Conservation (phyloP, 2,113 vertebrate genomes). For the Chaetops frenatus region DNA sequence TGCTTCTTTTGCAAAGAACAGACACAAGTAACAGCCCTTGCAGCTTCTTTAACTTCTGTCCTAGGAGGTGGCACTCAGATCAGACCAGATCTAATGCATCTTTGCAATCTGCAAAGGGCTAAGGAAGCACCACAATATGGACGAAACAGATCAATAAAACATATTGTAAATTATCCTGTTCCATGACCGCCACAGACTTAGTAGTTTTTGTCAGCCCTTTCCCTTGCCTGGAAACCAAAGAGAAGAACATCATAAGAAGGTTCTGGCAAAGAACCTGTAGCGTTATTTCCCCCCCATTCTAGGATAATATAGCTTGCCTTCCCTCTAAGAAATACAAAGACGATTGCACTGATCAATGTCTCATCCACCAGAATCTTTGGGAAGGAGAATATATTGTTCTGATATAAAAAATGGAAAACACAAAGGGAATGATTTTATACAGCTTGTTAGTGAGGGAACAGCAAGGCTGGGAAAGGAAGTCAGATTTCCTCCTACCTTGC, state of each 20-base stretch:
- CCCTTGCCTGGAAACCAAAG: neutral
- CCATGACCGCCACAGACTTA: neutral
- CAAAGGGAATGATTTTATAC: neutral
- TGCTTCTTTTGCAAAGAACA: neutral
- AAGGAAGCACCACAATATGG: neutral
- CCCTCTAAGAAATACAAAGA: neutral
- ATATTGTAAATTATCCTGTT: neutral
- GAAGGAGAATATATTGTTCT: neutral
- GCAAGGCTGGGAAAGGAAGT: neutral
- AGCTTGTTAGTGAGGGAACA: neutral
- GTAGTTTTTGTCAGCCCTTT: neutral
- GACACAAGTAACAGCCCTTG: neutral
- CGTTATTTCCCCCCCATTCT: neutral
- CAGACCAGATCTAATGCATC: neutral
- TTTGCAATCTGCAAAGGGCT: neutral
- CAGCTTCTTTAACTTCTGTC: neutral
- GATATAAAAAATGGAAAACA: neutral
- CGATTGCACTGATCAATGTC: neutral
- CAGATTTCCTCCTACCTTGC: neutral
- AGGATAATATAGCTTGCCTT: neutral
- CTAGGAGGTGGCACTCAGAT: neutral
- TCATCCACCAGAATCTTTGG: neutral
- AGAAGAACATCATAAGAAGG: neutral
- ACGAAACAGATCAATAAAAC: neutral
- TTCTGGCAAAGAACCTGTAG: neutral